Evolutionary conservation across 92 coral and sea anemone species (phyloP).

Genomic region (Actinostola sp.): DNA sequence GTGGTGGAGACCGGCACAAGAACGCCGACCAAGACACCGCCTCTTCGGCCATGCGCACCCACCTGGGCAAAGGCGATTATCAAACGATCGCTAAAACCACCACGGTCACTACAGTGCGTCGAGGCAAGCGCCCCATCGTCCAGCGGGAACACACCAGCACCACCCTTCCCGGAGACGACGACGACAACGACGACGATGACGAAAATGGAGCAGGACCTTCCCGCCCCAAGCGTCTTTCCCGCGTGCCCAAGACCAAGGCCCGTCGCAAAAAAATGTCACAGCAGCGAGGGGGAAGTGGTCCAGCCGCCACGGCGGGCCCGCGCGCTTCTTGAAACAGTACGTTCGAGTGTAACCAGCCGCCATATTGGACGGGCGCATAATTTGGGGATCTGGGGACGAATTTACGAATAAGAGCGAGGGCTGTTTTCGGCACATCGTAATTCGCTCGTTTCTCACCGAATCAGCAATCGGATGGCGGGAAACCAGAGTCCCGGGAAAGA

Average conservation of each 20-base stretch:
- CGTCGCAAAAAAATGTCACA: conserved; percentile 5
- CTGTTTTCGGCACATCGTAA: no score
- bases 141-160: neutral
- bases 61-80: neutral
- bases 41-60: neutral
- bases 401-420: no score
- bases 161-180: neutral
- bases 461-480: no score
- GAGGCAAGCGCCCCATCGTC: conserved; percentile 10
- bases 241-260: conserved; percentile 1
- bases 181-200: no score
- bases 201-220: neutral
- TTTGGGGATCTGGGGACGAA: no score
- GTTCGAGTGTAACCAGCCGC: no score
- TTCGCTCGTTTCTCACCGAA: no score
- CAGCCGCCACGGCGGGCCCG: no score
- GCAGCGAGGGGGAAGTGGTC: neutral
- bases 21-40: conserved; percentile 18
- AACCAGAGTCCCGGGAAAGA: no score
- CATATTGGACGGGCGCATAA: no score
- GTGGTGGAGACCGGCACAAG: no score
- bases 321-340: no score
- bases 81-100: conserved; percentile 27
- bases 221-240: neutral
- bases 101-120: conserved; percentile 22